A percentile compares a stretch with the other conserved stretches of the same genome.
phyloP scores from a whole-genome alignment of 2,113 vertebrate genomes.

The Melanerpes formicivorus region DNA sequence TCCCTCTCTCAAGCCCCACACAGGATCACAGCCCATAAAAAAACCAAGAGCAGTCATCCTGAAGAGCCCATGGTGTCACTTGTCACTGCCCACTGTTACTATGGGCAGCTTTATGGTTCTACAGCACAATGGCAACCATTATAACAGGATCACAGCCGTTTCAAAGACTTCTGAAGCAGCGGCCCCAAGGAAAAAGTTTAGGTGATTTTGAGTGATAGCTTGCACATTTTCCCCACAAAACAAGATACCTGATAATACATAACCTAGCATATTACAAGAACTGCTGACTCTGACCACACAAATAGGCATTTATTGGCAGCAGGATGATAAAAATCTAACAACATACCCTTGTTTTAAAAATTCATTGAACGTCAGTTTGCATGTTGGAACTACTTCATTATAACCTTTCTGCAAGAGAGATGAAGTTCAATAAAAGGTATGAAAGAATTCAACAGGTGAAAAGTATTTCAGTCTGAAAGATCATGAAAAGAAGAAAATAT shows the following conservation, averaged over 20 bases:
- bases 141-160: not conserved
- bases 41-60: rapidly evolving
- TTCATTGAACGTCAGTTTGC: not conserved
- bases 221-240: not conserved
- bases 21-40: not conserved
- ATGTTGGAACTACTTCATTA: not conserved
- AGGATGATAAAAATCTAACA: not conserved
- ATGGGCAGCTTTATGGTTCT: not conserved
- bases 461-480: not conserved
- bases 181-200: not conserved
- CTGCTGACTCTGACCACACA: not conserved
- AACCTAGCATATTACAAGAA: not conserved
- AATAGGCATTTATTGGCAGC: not conserved
- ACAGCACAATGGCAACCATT: not conserved
- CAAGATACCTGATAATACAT: not conserved
- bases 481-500: not conserved
- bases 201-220: not conserved
- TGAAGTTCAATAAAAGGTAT: not conserved
- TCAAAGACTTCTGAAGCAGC: not conserved
- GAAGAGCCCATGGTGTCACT: not conserved
- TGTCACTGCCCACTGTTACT: not conserved
- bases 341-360: not conserved
- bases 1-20: not conserved
- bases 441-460: not conserved
- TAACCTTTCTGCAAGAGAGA: not conserved